Evolutionary conservation across 35 echinoderm and acorn worm genomes (phyloP).

Genomic region (Acanthaster planci): DNA sequence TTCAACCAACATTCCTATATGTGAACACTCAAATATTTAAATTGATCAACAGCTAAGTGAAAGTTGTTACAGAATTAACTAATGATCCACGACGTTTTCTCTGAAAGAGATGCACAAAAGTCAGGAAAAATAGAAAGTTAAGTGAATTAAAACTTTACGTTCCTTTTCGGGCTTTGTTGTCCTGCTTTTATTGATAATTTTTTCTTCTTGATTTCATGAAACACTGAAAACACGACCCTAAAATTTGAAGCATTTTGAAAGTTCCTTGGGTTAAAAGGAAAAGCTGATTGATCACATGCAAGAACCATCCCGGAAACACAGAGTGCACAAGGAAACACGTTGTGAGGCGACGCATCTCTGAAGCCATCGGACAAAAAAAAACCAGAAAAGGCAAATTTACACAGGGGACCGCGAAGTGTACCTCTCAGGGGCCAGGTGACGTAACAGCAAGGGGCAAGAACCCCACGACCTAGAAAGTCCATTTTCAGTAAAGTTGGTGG

Average conservation of each 20-base stretch:
- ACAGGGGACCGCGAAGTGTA: constrained; percentile 12
- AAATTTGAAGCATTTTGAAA: too few species aligned
- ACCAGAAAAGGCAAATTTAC: background rate
- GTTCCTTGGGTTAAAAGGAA: background rate
- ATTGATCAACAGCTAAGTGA: too few species aligned
- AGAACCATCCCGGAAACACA: background rate
- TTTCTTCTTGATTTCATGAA: too few species aligned
- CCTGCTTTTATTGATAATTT: too few species aligned
- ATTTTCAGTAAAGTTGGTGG: background rate
- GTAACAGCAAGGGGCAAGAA: background rate
- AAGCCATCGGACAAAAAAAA: background rate
- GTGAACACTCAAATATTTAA: too few species aligned
- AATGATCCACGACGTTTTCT: too few species aligned
- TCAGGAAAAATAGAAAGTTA: too few species aligned
- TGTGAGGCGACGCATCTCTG: background rate
- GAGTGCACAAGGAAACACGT: background rate
- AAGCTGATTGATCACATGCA: background rate
- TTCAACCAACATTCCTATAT: background rate
- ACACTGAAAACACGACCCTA: too few species aligned
- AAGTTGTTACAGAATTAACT: too few species aligned
- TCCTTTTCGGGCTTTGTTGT: too few species aligned
- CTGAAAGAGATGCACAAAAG: too few species aligned
- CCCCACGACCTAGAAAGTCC: background rate
- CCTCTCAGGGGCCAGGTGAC: background rate
- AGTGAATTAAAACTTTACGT: too few species aligned